These are phyloP conservation scores for Netelia inedita DNA, from an alignment of 2,888 invertebrate genomes.

Conservation along the genomic window DNA sequence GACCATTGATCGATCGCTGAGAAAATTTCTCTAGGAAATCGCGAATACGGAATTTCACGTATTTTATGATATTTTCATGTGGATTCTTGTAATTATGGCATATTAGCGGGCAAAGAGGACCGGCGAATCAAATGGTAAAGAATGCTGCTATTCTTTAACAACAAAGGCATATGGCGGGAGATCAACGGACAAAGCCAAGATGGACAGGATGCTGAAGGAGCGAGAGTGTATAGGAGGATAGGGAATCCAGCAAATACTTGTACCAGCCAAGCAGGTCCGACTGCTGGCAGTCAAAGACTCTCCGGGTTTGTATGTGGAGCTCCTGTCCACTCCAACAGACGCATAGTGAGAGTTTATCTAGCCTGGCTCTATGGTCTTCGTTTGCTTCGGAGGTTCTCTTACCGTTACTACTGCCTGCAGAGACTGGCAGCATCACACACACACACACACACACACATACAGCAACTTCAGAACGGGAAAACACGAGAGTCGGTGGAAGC, in stretches of 20 bases:
- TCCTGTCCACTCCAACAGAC: constrained; percentile 28
- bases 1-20: neutral
- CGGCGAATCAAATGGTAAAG: constrained; percentile 70
- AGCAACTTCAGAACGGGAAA: neutral
- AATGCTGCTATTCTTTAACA: constrained; percentile 69
- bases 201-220: constrained; percentile 56
- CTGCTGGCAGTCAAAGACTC: constrained; percentile 73
- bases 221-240: constrained; percentile 61
- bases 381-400: constrained; percentile 65
- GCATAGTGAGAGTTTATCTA: constrained; percentile 41
- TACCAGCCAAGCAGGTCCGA: constrained; percentile 79
- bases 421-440: constrained; percentile 58
- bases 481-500: constrained; percentile 41
- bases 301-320: constrained; percentile 19
- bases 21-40: neutral
- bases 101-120: neutral
- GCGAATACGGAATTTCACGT: neutral
- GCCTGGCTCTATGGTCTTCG: constrained; percentile 28
- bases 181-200: constrained; percentile 56
- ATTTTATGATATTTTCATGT: neutral
- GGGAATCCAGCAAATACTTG: constrained; percentile 79
- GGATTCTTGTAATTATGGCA: neutral
- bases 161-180: constrained; percentile 57
- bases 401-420: constrained; percentile 74
- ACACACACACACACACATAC: constrained; percentile 51